Conservation (phyloP, 2,888 invertebrate species). For the Clusia tigrina region DNA sequence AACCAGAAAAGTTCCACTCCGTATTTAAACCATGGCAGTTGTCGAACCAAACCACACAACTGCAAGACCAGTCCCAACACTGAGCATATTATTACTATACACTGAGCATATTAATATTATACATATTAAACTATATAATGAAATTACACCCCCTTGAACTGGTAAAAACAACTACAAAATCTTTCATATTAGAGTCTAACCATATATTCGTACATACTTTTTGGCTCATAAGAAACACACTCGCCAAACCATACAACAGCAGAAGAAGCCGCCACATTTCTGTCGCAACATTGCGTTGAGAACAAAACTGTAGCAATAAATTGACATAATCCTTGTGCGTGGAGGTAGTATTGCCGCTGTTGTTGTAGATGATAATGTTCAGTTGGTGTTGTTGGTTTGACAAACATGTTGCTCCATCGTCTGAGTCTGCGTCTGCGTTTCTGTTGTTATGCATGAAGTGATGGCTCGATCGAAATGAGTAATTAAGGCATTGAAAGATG, state of each 20-base stretch:
- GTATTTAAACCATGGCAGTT: no score
- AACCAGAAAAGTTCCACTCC: no score
- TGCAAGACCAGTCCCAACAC: no score
- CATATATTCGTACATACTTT: constrained; percentile 52
- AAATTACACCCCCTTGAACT: no score
- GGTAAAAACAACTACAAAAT: no score
- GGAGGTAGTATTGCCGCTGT: neutral
- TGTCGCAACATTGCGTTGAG: constrained; percentile 40
- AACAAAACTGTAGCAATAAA: constrained; percentile 43
- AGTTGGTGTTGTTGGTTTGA: neutral
- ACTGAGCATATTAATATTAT: no score
- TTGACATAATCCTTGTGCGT: constrained; percentile 39
- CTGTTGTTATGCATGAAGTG: neutral
- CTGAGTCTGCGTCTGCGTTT: neutral
- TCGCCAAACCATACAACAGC: constrained; percentile 50
- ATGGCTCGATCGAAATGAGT: neutral
- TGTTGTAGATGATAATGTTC: no score
- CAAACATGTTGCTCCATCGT: neutral
- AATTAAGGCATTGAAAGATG: no score
- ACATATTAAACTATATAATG: no score
- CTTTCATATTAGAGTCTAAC: no score
- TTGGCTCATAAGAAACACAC: constrained; percentile 49
- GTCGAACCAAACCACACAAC: no score
- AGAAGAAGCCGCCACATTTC: constrained; percentile 55
- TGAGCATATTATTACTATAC: no score